These are phyloP conservation scores for Thalpophila matura DNA, from an alignment of 2,888 invertebrate genomes.

Conservation along the genomic window DNA sequence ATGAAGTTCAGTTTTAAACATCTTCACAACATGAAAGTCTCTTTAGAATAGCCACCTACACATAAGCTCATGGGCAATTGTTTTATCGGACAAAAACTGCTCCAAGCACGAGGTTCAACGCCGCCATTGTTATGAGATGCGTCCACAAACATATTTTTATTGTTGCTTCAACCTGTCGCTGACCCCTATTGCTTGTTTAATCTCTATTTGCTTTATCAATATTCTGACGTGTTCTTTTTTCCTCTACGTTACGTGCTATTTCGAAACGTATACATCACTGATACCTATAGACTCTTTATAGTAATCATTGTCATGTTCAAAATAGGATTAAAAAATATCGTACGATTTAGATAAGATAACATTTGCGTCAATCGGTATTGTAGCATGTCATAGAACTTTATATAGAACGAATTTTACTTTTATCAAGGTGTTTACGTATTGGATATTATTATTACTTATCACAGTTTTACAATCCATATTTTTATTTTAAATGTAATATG, in stretches of 20 bases:
- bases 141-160: slow-evolving; percentile 25
- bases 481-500: no score
- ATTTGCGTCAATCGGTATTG: slow-evolving; percentile 57
- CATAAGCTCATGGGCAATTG: slow-evolving; percentile 13
- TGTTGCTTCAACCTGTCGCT: slow-evolving; percentile 36
- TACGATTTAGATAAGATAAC: slow-evolving; percentile 52
- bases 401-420: slow-evolving; percentile 41
- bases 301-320: slow-evolving; percentile 52
- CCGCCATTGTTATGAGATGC: slow-evolving; percentile 25
- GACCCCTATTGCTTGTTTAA: slow-evolving; percentile 51
- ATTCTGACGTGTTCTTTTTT: slow-evolving; percentile 41
- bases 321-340: slow-evolving; percentile 49
- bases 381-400: slow-evolving; percentile 59
- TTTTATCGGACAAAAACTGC: slow-evolving; percentile 17
- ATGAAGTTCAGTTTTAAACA: no score
- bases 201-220: slow-evolving; percentile 47
- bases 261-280: slow-evolving; percentile 52
- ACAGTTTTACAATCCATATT: no score
- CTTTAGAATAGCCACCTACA: slow-evolving; percentile 11
- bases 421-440: slow-evolving; percentile 26
- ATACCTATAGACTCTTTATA: slow-evolving; percentile 38
- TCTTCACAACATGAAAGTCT: no score
- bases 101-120: slow-evolving; percentile 19
- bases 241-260: slow-evolving; percentile 39
- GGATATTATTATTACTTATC: no score